Evolutionary conservation across 2,888 invertebrate genomes (phyloP).

Genomic region (Drosophila multiciliata): DNA sequence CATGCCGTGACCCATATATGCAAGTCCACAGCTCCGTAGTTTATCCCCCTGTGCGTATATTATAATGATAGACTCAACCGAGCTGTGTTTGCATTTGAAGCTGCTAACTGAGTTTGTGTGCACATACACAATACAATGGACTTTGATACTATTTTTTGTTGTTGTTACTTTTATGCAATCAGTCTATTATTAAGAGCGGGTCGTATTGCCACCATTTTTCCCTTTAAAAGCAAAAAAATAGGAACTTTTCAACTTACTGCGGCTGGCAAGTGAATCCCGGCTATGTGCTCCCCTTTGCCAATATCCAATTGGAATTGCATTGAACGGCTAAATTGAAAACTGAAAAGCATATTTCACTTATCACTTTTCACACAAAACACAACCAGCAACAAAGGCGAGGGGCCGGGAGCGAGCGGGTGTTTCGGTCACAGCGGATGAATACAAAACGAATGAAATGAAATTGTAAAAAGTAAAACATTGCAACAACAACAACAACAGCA

Average conservation of each 20-base stretch:
- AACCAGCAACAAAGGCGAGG: conserved; percentile 48
- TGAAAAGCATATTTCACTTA: conserved; percentile 80
- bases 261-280: conserved; percentile 25
- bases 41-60: conserved; percentile 14
- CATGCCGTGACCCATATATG: conserved; percentile 22
- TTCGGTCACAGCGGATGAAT: conserved; percentile 9
- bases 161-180: conserved; percentile 39
- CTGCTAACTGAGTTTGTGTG: conserved; percentile 19
- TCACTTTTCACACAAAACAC: conserved; percentile 78
- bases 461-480: conserved; percentile 69
- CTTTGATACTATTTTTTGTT: conserved; percentile 11
- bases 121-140: conserved; percentile 36
- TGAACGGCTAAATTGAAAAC: conserved; percentile 80
- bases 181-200: conserved; percentile 40
- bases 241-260: conserved; percentile 20
- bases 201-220: conserved; percentile 22
- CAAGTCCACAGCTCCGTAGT: conserved; percentile 16
- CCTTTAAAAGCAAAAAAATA: background rate
- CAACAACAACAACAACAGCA: conserved; percentile 33
- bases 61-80: conserved; percentile 37
- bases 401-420: conserved; percentile 7
- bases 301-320: conserved; percentile 79
- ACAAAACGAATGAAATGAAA: conserved; percentile 68
- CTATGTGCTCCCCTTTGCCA: conserved; percentile 48
- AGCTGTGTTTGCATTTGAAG: background rate